Evolutionary conservation across 1,140 invertebrate genomes (phyloP), one percentile per base, ranked within the genome.

Genomic region (Lethrus apterus): DNA sequence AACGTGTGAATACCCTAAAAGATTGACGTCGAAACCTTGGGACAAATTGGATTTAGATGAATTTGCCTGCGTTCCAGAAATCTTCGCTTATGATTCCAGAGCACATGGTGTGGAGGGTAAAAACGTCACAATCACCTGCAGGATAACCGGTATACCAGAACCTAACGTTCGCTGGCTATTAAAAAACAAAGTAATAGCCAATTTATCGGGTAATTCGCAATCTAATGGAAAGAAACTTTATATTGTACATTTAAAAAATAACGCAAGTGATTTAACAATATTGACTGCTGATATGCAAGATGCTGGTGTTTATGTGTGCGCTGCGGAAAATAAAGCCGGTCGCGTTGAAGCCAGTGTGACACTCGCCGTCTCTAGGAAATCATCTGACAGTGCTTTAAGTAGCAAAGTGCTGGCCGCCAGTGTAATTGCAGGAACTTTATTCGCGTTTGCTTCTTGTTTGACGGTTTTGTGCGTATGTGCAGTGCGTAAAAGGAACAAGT

Each of bases 311-410:
- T 88, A 86, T 62, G 76, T 75, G 5, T 89, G 86, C 58, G 72
- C 75, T 14, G 84, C 84, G 0, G 82, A 85, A 61, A 89, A 87
- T 61, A 77, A 80, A 64, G 86, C 85, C 5, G 85, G 85, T 0
- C 76, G 74, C 54, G 78, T 77, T 1, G 78, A 84, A 63, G 77
- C 79, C 21, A 78, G 78, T 54, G 78, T 88, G 14, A 83, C 77
- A 29, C 67, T 89, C 46, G 70, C 74, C 1, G 77, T 89, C 23
- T 75, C 77, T 11, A 72, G 75, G 11, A 63, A 66, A 58, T 62
- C 65, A 8, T 57, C 66, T 8, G 63, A 73, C 49, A 65, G 58
- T 3, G 59, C 68, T 7, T 57, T 77, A 42, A 74, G 75, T 47
- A 70, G 73, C 11, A 73, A 70, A 49, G 64, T 72, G 4, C 54